Evolutionary conservation across 2,888 invertebrate genomes (phyloP).

Genomic region (Uloborus plumipes): DNA sequence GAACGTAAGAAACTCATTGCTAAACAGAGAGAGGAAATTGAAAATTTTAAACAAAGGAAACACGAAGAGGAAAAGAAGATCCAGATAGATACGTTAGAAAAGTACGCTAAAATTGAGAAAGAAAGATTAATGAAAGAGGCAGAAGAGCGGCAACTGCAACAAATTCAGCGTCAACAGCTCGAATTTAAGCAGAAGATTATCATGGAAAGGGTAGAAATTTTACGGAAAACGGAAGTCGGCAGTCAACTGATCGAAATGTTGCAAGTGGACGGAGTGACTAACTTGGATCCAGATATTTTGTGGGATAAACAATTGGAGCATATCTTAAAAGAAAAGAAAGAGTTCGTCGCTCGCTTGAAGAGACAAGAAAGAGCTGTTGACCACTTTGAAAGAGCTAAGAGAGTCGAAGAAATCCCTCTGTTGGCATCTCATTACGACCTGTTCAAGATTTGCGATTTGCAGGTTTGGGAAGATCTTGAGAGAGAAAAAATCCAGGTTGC

Average conservation of each 20-base stretch:
- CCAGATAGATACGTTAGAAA: not conserved
- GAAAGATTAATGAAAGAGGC: conserved; percentile 34
- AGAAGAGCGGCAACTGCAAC: conserved; percentile 31
- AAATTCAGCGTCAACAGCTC: conserved; percentile 5
- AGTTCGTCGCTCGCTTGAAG: not conserved
- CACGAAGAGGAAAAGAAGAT: conserved; percentile 22
- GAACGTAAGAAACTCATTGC: conserved; percentile 31
- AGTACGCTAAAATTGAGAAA: conserved; percentile 27
- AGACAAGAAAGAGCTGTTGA: conserved; percentile 32
- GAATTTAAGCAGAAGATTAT: conserved; percentile 24
- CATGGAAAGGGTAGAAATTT: conserved; percentile 31
- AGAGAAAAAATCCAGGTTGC: conserved; percentile 8
- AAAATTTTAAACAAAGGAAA: conserved; percentile 21
- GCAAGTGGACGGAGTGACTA: conserved; percentile 1
- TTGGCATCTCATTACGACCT: conserved; percentile 5
- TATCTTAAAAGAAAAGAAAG: conserved; percentile 26
- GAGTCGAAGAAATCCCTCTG: conserved; percentile 36
- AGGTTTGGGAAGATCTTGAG: conserved; percentile 30
- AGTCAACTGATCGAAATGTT: conserved; percentile 28
- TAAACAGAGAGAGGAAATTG: conserved; percentile 30
- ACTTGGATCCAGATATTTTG: conserved; percentile 25
- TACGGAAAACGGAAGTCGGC: conserved; percentile 23
- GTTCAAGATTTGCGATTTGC: not conserved
- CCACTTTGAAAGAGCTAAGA: conserved; percentile 47
- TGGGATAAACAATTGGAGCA: conserved; percentile 32